Evolutionary conservation across 2,888 invertebrate genomes (phyloP).

Genomic region (Lapara coniferarum): DNA sequence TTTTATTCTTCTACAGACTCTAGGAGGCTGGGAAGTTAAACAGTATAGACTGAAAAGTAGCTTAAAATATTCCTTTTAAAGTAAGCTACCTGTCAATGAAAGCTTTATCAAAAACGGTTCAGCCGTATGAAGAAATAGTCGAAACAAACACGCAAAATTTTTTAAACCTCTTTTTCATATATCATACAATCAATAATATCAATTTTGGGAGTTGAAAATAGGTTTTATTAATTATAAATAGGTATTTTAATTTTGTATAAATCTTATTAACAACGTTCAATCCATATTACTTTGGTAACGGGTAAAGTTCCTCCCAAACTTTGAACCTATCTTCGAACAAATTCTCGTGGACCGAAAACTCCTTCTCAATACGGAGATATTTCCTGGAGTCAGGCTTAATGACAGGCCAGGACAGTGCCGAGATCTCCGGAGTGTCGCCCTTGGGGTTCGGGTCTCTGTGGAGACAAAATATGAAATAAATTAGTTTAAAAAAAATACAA

Average conservation of each 20-base stretch:
- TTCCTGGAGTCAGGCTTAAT: slow-evolving; percentile 41
- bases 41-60: no score
- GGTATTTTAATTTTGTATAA: not conserved
- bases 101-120: no score
- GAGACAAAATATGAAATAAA: slow-evolving; percentile 1
- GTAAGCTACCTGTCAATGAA: no score
- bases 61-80: no score
- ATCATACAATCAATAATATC: no score
- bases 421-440: slow-evolving; percentile 40
- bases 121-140: no score
- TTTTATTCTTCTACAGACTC: no score
- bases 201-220: no score
- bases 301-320: slow-evolving; percentile 59
- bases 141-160: no score
- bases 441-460: slow-evolving; percentile 54
- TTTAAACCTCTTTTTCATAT: no score
- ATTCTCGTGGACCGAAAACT: slow-evolving; percentile 40
- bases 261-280: not conserved
- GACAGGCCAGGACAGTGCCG: slow-evolving; percentile 47
- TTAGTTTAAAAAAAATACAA: no score
- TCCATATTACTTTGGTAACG: slow-evolving; percentile 31
- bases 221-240: not conserved
- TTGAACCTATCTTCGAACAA: slow-evolving; percentile 53
- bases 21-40: no score
- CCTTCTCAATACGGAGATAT: slow-evolving; percentile 49